Evolutionary conservation across 2,888 invertebrate genomes (phyloP), one percentile per base, ranked within the genome.

Genomic region (Spodoptera exigua): DNA sequence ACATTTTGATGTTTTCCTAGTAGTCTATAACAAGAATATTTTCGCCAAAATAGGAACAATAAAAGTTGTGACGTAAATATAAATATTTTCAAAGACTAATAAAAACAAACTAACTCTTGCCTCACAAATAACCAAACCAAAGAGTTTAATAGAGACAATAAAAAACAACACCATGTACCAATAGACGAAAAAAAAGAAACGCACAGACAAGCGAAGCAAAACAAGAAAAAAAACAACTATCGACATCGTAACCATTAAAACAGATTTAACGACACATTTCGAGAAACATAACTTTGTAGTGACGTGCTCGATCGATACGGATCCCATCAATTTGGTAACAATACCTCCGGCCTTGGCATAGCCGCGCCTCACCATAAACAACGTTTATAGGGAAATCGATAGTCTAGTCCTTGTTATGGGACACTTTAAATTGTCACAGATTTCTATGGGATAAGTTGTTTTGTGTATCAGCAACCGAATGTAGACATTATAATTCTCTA

Each of bases 261-360:
- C 16, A 46, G 40, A 48, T 61, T 73, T 66, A 70, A 70, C 66
- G 60, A 56, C 58, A 70, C 60, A 62, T 51, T 73, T 47, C 21
- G 16, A 59, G 54, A 54, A 68, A 63, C 63, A 56, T 55, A 61
- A 61, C 60, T 49, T 17, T 53, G 65, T 62, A 70, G 57, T 70
- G 65, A 52, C 43, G 53, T 47, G 37, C 39, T 34, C 9, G 62
- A 57, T 75, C 75, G 67, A 75, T 73, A 62, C 14, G 35, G 54
- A 63, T 60, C 59, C 62, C 74, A 62, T 75, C 66, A 75, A 66
- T 72, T 71, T 43, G 39, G 62, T 65, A 61, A 67, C 69, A 72
- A 63, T 69, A 59, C 48, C 49, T 34, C 10, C 52, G 61, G 66
- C 78, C 79, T 76, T 79, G 79, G 54, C 72, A 78, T 61, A 35